Percentiles rank a stretch among this genome's conserved stretches.
These are phyloP conservation scores for Raillietiella orientalis DNA, from an alignment of 2,888 invertebrate genomes.

Conservation along the genomic window DNA sequence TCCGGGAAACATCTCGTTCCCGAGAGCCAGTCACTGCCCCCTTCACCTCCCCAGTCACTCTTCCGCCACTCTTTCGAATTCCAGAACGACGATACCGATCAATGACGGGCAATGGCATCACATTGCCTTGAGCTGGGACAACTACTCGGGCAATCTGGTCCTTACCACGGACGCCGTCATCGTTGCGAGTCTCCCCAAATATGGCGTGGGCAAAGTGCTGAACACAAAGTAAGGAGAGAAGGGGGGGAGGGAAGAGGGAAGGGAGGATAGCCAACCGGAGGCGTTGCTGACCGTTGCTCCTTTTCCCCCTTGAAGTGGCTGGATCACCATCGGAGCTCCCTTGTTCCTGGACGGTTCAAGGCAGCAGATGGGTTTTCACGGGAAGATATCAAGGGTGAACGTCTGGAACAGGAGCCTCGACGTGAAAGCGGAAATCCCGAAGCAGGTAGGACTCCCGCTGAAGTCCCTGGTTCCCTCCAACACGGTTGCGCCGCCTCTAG, in stretches of 20 bases:
- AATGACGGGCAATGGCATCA: conserved; percentile 95
- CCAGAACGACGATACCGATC: conserved; percentile 63
- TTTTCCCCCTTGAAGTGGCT: conserved; percentile 51
- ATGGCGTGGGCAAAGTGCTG: conserved; percentile 42
- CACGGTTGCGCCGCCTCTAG: conserved; percentile 8
- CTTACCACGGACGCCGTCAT: conserved; percentile 84
- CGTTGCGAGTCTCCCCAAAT: conserved; percentile 65
- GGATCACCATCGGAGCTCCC: conserved; percentile 71
- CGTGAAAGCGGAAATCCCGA: conserved; percentile 65
- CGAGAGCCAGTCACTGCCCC: too few relatives aligned
- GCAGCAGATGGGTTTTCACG: conserved; percentile 71
- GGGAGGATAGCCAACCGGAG: too few relatives aligned
- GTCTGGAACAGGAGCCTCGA: conserved; percentile 74
- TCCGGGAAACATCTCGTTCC: too few relatives aligned
- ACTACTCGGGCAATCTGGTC: conserved; percentile 47
- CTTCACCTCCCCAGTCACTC: too few relatives aligned
- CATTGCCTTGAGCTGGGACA: conserved; percentile 77
- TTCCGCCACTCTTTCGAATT: too few relatives aligned
- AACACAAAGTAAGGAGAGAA: neutral
- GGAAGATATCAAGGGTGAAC: conserved; percentile 71
- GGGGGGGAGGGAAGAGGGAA: too few relatives aligned
- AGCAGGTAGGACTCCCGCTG: conserved; percentile 32
- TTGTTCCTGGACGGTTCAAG: conserved; percentile 37
- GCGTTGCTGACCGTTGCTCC: too few relatives aligned
- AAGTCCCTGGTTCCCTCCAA: too few relatives aligned